phyloP scores from a whole-genome alignment of 2,113 vertebrate species.

The Bettongia penicillata region DNA sequence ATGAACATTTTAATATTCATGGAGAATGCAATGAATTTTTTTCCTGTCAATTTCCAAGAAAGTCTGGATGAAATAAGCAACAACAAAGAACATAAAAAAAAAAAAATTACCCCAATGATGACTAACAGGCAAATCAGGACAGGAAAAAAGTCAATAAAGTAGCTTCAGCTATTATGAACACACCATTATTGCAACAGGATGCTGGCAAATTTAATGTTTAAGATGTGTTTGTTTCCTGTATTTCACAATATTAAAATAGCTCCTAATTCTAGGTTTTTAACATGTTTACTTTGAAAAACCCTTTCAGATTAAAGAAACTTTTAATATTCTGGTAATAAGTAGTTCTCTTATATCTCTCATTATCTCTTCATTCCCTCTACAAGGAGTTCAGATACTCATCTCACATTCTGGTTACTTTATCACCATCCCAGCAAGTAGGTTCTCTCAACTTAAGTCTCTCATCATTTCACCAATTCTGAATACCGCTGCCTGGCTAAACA shows the following conservation, averaged over 20 bases:
- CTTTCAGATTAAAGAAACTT: conserved; percentile 37
- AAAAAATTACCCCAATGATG: background rate
- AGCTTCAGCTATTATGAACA: conserved; percentile 3
- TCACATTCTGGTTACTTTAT: no score
- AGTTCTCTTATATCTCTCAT: background rate
- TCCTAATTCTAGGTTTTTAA: background rate
- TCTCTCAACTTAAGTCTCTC: no score
- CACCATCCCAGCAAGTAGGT: no score
- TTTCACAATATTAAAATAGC: background rate
- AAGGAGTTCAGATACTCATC: background rate
- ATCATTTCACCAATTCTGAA: no score
- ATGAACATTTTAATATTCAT: background rate
- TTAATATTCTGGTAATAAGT: background rate
- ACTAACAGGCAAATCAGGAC: background rate
- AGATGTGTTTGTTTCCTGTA: background rate
- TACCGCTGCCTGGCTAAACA: no score
- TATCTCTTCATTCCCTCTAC: background rate
- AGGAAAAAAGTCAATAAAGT: conserved; percentile 2
- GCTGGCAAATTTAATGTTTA: conserved; percentile 2
- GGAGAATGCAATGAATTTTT: background rate
- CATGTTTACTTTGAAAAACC: conserved; percentile 31
- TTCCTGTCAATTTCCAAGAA: background rate
- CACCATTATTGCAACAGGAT: background rate
- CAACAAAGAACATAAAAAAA: background rate
- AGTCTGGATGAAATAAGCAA: conserved; percentile 24